Percentiles rank a stretch among this genome's conserved stretches.
Conservation (phyloP, 2,113 vertebrate genomes). For the Ptilorrhoa leucosticta region DNA sequence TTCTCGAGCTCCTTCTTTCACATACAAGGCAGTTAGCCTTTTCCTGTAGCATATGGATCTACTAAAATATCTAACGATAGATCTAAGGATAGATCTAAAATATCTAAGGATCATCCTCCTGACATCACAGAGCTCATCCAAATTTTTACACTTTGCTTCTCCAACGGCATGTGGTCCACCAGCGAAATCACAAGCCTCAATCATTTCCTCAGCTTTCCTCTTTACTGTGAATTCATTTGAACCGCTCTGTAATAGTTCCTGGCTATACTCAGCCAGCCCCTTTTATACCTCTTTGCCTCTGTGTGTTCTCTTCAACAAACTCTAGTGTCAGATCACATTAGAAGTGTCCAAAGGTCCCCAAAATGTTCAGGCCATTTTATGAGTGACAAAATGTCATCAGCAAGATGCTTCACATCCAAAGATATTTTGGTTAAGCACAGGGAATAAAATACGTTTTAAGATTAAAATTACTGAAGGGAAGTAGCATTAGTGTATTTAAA, state of each 20-base stretch:
- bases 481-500: background rate
- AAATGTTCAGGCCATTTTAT: background rate
- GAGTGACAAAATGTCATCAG: background rate
- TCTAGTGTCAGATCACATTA: background rate
- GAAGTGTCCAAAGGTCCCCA: background rate
- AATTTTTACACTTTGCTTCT: background rate
- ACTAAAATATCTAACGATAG: background rate
- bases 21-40: background rate
- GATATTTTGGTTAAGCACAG: background rate
- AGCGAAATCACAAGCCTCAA: background rate
- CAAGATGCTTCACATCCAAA: background rate
- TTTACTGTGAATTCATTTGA: background rate
- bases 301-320: background rate
- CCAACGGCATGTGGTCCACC: background rate
- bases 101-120: background rate
- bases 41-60: background rate
- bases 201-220: background rate
- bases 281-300: background rate
- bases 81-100: background rate
- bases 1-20: background rate
- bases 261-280: background rate
- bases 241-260: background rate
- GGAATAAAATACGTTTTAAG: background rate
- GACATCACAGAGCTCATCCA: background rate
- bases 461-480: background rate